Evolutionary conservation across 1,140 invertebrate species (phyloP), one percentile per base, ranked within the genome.

Genomic region (Leptinotarsa lineolata): DNA sequence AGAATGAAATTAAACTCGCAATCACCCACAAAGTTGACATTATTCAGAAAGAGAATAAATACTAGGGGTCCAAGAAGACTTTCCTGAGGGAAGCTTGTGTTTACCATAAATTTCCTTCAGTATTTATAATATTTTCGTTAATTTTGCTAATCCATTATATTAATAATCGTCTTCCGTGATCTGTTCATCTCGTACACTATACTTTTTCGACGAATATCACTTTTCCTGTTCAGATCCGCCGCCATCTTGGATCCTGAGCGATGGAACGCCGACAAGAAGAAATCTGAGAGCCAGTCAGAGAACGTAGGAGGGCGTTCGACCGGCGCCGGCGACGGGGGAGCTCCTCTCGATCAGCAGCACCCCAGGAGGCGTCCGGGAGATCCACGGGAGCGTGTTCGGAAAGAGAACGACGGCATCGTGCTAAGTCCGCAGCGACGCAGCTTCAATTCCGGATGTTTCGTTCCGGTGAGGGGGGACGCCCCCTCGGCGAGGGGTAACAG

Each of bases 381-480:
- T 85, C 92, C 92, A 1, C 88, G 91, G 48, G 93, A 94, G 81
- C 88, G 93, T 48, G 87, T 95, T 61, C 91, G 93, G 60, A 92
- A 93, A 80, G 94, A 95, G 81, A 91, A 92, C 81, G 92, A 94
- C 83, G 91, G 91, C 18, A 94, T 95, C 74, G 91, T 95, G 61
- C 84, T 95, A 67, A 93, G 92, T 81, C 94, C 94, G 59, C 93
- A 95, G 81, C 87, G 94, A 8, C 88, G 91, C 58, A 93, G 91
- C 82, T 95, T 95, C 87, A 93, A 92, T 76, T 92, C 92, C 15
- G 94, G 94, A 65, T 95, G 94, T 85, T 92, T 89, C 73, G 91
- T 92, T 30, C 86, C 87, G 4, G 88, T 73, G 21, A 70, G 74
- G 20, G 67, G 68, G 20, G 75, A 74, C n/a, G 63, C 73, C 5